phyloP scores from a whole-genome alignment of 2,888 invertebrate species.

The Erebia ligea region DNA sequence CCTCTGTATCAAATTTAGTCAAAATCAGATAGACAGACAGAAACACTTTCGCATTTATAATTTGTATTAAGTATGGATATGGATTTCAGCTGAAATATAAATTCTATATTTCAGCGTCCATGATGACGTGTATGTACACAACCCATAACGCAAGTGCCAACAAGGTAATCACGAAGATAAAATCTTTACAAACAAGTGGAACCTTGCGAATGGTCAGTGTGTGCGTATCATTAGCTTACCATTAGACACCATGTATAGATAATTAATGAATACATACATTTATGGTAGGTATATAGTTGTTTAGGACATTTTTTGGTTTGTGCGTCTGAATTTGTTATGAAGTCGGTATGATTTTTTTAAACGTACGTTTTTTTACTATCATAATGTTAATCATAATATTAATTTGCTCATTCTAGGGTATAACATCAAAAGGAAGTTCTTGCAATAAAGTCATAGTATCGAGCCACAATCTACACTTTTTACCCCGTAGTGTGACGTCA shows the following conservation, averaged over 20 bases:
- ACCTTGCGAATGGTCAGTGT: constrained; percentile 21
- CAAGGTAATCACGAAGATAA: constrained; percentile 34
- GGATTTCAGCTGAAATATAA: not conserved
- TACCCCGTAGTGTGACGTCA: too few species aligned
- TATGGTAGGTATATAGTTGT: not conserved
- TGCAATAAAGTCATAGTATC: too few species aligned
- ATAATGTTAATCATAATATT: too few species aligned
- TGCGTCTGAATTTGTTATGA: not conserved
- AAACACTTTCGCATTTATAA: not conserved
- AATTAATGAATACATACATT: too few species aligned
- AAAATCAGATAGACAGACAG: too few species aligned
- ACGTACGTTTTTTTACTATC: too few species aligned
- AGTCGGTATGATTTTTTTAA: not conserved
- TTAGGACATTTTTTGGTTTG: not conserved
- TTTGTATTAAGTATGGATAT: not conserved
- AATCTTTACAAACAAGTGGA: constrained; percentile 30
- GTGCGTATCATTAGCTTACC: constrained; percentile 12
- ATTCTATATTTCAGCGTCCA: not conserved
- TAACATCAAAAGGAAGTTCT: too few species aligned
- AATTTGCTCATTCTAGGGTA: too few species aligned
- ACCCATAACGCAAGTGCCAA: constrained; percentile 16
- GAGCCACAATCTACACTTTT: too few species aligned
- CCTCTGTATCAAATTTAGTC: too few species aligned
- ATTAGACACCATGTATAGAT: too few species aligned
- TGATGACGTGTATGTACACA: constrained; percentile 20